Evolutionary conservation across 2,888 invertebrate species (phyloP).

Genomic region (Chrysolina americana): DNA sequence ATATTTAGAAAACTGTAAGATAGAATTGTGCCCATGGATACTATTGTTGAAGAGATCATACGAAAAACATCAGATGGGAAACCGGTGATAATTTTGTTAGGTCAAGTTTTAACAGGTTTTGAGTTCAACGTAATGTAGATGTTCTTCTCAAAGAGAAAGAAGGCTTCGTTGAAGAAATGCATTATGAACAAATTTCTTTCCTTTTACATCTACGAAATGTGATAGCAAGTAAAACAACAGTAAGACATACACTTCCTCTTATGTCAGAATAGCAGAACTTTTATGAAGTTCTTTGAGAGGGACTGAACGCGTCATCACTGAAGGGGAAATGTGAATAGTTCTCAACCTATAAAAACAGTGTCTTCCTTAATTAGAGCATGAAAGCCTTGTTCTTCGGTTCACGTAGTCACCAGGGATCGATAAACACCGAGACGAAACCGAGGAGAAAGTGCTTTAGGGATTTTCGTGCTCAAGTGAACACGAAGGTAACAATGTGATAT

Average conservation of each 20-base stretch:
- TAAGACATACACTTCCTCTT: not conserved
- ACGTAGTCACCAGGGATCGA: not conserved
- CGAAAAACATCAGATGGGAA: no score
- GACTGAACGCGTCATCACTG: not conserved
- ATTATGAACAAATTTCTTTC: no score
- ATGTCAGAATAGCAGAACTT: not conserved
- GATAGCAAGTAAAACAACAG: not conserved
- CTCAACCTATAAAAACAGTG: conserved; percentile 44
- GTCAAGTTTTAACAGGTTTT: no score
- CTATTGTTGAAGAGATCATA: no score
- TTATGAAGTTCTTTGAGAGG: conserved; percentile 9
- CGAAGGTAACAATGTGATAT: not conserved
- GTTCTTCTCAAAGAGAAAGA: no score
- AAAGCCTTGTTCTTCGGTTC: conserved; percentile 30
- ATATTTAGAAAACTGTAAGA: no score
- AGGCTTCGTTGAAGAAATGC: no score
- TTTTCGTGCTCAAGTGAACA: conserved; percentile 8
- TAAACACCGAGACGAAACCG: not conserved
- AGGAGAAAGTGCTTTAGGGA: not conserved
- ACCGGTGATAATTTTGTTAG: no score
- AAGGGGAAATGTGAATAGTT: conserved; percentile 38
- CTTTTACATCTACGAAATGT: not conserved
- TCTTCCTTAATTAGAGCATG: conserved; percentile 38
- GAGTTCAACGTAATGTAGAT: no score
- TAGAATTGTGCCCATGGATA: no score